phyloP scores from a whole-genome alignment of 2,113 vertebrate genomes.

The Bagarius yarrelli region DNA sequence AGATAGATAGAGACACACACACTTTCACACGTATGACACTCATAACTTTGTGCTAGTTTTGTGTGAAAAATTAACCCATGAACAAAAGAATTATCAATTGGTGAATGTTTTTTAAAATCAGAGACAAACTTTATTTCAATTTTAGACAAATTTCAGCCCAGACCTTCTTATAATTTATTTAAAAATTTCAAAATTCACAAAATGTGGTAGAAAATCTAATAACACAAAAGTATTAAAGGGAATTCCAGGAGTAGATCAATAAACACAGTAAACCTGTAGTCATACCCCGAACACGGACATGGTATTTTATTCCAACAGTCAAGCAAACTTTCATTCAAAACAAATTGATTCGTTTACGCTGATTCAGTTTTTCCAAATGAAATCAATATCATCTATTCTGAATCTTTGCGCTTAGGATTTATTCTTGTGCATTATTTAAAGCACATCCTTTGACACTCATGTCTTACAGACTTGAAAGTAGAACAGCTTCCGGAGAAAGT shows the following conservation, averaged over 20 bases:
- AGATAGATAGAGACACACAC: no score
- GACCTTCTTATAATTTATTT: not conserved
- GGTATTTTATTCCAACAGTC: not conserved
- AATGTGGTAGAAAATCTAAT: not conserved
- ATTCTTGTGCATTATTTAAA: no score
- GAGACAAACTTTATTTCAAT: constrained; percentile 13
- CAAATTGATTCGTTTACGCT: not conserved
- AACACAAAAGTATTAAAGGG: not conserved
- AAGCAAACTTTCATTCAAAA: not conserved
- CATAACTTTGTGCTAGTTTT: not conserved
- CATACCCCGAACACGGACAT: not conserved
- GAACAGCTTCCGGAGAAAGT: constrained; percentile 88
- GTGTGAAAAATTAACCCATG: constrained; percentile 17
- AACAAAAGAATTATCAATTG: not conserved
- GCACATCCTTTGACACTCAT: not conserved
- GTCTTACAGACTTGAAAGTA: constrained; percentile 70
- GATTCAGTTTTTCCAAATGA: not conserved
- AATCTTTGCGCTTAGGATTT: no score
- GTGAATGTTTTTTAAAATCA: not conserved
- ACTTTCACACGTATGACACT: no score
- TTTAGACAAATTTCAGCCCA: not conserved
- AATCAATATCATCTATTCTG: not conserved
- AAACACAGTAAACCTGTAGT: not conserved
- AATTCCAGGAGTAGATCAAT: not conserved
- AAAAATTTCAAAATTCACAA: not conserved